Evolutionary conservation across 2,888 invertebrate species (phyloP).

Genomic region (Chrysina gloriosa): DNA sequence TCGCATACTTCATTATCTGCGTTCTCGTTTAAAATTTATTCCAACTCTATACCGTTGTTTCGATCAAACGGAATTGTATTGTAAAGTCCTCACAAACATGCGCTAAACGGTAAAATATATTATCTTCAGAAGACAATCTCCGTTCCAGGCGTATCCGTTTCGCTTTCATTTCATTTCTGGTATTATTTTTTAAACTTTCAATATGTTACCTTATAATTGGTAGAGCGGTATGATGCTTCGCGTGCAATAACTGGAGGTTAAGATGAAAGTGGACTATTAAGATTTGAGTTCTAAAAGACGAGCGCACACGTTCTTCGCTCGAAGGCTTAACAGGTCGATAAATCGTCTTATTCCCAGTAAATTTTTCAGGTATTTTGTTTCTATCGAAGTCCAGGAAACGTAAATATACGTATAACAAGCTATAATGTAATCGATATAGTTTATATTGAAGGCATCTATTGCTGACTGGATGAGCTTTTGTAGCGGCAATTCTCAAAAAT

Average conservation of each 20-base stretch:
- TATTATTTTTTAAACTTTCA: slow-evolving; percentile 10
- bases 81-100: too few species aligned
- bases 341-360: slow-evolving; percentile 16
- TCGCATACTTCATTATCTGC: too few species aligned
- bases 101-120: too few species aligned
- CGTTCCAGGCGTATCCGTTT: background rate
- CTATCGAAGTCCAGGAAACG: background rate
- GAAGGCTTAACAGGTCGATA: slow-evolving; percentile 24
- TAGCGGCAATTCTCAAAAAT: too few species aligned
- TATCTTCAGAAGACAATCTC: background rate
- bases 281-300: slow-evolving; percentile 11
- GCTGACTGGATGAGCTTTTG: too few species aligned
- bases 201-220: slow-evolving; percentile 28
- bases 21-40: too few species aligned
- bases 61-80: too few species aligned
- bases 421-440: slow-evolving; percentile 6
- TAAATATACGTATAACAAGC: background rate
- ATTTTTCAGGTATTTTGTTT: slow-evolving; percentile 18
- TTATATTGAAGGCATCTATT: background rate
- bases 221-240: slow-evolving; percentile 5
- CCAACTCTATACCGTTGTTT: too few species aligned
- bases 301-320: slow-evolving; percentile 21
- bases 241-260: slow-evolving; percentile 27
- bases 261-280: slow-evolving; percentile 28
- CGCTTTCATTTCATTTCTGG: too few species aligned